A percentile compares a stretch with the other conserved stretches of the same genome.
phyloP scores from a whole-genome alignment of 1,140 invertebrate genomes.

The Eueides isabella region DNA sequence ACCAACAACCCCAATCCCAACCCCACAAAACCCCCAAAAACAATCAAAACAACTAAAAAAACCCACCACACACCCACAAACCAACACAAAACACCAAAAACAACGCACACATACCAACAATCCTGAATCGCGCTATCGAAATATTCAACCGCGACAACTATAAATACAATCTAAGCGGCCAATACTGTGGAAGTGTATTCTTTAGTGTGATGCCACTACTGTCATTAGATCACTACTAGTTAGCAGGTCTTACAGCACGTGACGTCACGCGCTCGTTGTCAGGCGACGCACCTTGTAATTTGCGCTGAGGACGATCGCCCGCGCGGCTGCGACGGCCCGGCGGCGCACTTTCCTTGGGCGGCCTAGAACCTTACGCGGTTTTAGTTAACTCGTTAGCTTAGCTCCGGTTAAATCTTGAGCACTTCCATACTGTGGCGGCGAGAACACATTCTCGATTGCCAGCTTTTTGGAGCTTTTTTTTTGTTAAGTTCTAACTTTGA shows the following conservation, averaged over 20 bases:
- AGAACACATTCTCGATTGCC: conserved; percentile 69
- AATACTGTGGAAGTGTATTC: conserved; percentile 68
- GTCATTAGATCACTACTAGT: conserved; percentile 72
- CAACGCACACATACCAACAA: neutral
- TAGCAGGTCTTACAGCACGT: conserved; percentile 74
- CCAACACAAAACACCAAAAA: neutral
- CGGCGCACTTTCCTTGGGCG: conserved; percentile 76
- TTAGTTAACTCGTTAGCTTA: conserved; percentile 80
- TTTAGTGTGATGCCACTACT: conserved; percentile 79
- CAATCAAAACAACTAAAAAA: neutral
- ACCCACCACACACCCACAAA: neutral
- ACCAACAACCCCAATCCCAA: neutral
- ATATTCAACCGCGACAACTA: neutral
- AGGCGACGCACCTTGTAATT: conserved; percentile 73
- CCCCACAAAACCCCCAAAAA: neutral
- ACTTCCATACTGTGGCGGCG: conserved; percentile 76
- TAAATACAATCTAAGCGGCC: conserved; percentile 37
- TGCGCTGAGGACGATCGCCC: conserved; percentile 77
- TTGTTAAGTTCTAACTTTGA: too few relatives aligned
- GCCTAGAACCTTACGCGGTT: conserved; percentile 77
- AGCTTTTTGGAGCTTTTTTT: conserved; percentile 58
- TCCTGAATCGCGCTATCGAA: conserved; percentile 56
- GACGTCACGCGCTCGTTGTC: conserved; percentile 77
- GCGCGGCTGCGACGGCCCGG: conserved; percentile 73
- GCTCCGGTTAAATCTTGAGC: conserved; percentile 76